Base-by-base conservation (phyloP, 1,140 invertebrate species). In the Papilio dardanus region DNA sequence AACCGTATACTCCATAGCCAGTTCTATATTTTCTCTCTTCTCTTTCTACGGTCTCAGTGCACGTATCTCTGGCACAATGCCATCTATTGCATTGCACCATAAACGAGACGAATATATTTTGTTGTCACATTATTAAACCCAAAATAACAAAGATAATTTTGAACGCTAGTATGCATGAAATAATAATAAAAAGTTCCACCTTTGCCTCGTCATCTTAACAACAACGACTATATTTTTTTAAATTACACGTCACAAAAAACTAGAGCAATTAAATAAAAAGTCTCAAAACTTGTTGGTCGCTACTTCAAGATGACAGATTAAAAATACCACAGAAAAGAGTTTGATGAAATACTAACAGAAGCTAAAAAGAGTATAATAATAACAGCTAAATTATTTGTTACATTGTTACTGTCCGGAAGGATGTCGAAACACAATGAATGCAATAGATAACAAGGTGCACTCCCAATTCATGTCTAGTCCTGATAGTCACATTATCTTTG, bases 391-490 rank as follows among this genome's bases (percentile, higher is more conserved):
- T 58, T 62, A 12, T 50, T 7, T 58, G 54, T 1, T 62, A 50
- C 46, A 19, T 19, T 21, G 8, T n/a, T 16, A 46, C 30, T 62
- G 54, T 62, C 54, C 54, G 54, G 54, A 62, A 69, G 67, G 67
- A 69, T 69, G 67, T 69, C 7, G 35, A 37, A 69, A 69, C 35
- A 69, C 35, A 40, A 19, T 40, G 40, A 69, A 24, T 69, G 66
- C 19, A 40, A 42, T 5, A 21, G 67, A 69, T 69, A 69, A 69
- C 67, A 42, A 19, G n/a, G 33, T 69, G 67, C 67, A 69, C n/a
- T 24, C 33, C 35, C 35, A 40, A 14, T 35, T 19, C 35, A 24
- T 69, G 35, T 67, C 65, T 35, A 67, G 31, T 67, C 30, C 54
- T 30, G 24, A 28, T 62, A 62, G 21, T 62, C 8, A 62, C 54